These are phyloP conservation scores for Drosophila sp. DNA, from an alignment of 1,140 invertebrate species.

Conservation along the genomic window DNA sequence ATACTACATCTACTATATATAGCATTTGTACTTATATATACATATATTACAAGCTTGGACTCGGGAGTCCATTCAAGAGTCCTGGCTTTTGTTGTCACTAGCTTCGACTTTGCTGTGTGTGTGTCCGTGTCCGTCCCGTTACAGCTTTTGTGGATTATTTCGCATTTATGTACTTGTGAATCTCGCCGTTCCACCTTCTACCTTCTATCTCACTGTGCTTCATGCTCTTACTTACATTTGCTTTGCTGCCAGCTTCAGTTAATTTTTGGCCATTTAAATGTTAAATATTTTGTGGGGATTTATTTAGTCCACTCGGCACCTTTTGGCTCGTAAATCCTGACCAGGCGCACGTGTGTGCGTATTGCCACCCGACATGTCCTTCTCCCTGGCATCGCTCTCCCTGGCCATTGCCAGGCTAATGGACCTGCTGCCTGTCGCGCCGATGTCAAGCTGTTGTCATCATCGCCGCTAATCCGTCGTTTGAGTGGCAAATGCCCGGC, in stretches of 20 bases:
- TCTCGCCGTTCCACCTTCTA: background rate
- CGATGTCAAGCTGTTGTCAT: slow-evolving; percentile 75
- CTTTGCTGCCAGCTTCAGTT: slow-evolving; percentile 49
- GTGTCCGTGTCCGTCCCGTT: slow-evolving; percentile 32
- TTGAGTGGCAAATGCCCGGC: slow-evolving; percentile 74
- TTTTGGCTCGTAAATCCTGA: slow-evolving; percentile 23
- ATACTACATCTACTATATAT: background rate
- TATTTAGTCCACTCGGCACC: slow-evolving; percentile 34
- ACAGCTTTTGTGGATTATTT: slow-evolving; percentile 71
- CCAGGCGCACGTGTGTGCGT: slow-evolving; percentile 25
- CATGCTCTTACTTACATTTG: background rate
- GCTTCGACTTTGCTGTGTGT: slow-evolving; percentile 52
- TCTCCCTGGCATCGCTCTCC: slow-evolving; percentile 5
- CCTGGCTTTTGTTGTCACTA: slow-evolving; percentile 70
- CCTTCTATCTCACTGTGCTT: background rate
- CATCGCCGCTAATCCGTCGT: slow-evolving; percentile 77
- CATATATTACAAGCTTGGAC: slow-evolving; percentile 21
- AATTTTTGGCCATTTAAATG: slow-evolving; percentile 73
- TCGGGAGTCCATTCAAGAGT: slow-evolving; percentile 50
- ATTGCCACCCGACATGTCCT: slow-evolving; percentile 20
- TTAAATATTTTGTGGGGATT: slow-evolving; percentile 68
- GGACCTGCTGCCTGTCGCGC: slow-evolving; percentile 56
- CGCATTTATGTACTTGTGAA: slow-evolving; percentile 44
- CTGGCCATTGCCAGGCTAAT: slow-evolving; percentile 40
- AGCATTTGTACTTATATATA: slow-evolving; percentile 13